These are phyloP conservation scores for Zophobas morio DNA, from an alignment of 1,140 invertebrate species.

Conservation along the genomic window DNA sequence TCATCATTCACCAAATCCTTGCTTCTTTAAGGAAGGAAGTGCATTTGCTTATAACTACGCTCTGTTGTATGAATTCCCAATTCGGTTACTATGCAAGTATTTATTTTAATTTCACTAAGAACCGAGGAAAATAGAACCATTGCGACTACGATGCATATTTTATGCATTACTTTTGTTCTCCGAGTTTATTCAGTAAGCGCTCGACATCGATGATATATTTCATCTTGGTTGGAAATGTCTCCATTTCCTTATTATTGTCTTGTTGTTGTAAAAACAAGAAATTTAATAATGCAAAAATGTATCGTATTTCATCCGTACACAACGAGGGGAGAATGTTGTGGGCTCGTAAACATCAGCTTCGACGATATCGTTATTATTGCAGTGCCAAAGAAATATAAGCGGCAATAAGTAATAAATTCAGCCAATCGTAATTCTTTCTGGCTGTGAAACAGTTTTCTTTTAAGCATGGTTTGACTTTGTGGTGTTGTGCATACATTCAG, in stretches of 20 bases:
- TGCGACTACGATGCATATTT: conserved; percentile 1
- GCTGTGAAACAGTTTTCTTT: neutral
- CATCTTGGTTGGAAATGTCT: conserved; percentile 15
- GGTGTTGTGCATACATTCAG: too few species aligned
- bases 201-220: neutral
- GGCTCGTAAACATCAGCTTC: conserved; percentile 35
- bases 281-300: conserved; percentile 42
- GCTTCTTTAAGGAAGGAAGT: neutral
- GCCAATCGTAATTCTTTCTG: conserved; percentile 30
- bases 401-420: conserved; percentile 31
- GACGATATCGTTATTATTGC: conserved; percentile 30
- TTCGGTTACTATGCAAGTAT: neutral
- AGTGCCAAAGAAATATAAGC: conserved; percentile 30
- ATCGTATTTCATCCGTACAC: conserved; percentile 30
- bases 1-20: conserved; percentile 5
- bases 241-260: conserved; percentile 36
- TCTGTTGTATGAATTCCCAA: conserved; percentile 20
- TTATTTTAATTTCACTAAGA: conserved; percentile 18
- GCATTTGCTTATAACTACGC: neutral
- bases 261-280: conserved; percentile 30
- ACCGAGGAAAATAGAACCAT: neutral
- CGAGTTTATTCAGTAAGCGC: conserved; percentile 16
- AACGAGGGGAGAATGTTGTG: conserved; percentile 27
- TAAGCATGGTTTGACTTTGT: too few species aligned
- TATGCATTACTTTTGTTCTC: conserved; percentile 12